phyloP scores from a whole-genome alignment of 2,797 vertebrate genomes.

The Silurus lanzhouensis region DNA sequence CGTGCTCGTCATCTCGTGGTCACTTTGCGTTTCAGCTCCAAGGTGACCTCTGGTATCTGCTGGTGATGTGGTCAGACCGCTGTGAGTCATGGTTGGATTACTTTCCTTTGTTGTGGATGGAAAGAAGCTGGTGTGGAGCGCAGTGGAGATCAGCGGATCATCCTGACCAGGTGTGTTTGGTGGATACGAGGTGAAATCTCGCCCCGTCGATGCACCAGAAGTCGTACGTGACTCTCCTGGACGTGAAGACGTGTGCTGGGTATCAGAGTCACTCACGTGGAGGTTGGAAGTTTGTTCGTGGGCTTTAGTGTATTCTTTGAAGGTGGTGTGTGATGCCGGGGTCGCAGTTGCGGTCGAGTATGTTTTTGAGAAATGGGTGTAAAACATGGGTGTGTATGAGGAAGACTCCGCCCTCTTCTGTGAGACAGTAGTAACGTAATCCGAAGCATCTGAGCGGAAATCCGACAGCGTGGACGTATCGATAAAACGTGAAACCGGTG shows the following conservation, averaged over 20 bases:
- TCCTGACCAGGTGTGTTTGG: not conserved
- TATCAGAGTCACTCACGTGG: not conserved
- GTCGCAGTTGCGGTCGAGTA: not conserved
- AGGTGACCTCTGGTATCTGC: not conserved
- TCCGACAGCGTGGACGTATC: not conserved
- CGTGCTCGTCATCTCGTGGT: no score
- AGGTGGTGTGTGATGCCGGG: not conserved
- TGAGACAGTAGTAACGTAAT: not conserved
- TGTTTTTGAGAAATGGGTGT: slow-evolving; percentile 7
- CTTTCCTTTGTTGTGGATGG: not conserved
- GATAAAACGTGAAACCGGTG: slow-evolving; percentile 20
- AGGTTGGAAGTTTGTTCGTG: not conserved
- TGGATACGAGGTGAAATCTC: not conserved
- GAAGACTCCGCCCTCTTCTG: slow-evolving; percentile 28
- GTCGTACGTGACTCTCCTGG: not conserved
- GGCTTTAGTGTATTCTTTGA: not conserved
- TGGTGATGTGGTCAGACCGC: not conserved
- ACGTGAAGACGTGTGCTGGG: not conserved
- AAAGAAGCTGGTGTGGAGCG: not conserved
- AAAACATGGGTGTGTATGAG: not conserved
- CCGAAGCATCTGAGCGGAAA: not conserved
- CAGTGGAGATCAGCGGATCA: not conserved
- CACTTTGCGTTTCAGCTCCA: not conserved
- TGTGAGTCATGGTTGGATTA: not conserved
- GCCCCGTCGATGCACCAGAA: not conserved